Evolutionary conservation across 2,888 invertebrate genomes (phyloP).

Genomic region (Caenorhabditis virilis): DNA sequence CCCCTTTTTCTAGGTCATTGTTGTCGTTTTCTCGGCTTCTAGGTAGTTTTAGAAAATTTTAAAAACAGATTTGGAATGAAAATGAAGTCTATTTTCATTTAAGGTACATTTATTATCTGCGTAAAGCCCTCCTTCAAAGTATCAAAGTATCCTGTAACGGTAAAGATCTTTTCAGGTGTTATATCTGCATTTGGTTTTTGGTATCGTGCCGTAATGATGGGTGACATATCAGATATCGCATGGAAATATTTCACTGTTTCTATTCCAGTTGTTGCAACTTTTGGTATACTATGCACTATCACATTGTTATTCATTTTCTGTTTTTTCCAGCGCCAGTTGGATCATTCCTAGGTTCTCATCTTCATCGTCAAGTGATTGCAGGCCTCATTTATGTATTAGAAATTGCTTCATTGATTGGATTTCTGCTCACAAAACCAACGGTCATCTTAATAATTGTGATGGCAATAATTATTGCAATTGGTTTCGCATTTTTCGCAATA

Average conservation of each 20-base stretch:
- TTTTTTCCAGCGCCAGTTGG: slow-evolving; percentile 15
- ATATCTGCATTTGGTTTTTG: slow-evolving; percentile 55
- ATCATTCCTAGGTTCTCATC: slow-evolving; percentile 22
- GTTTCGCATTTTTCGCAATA: slow-evolving; percentile 16
- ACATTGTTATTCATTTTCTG: no score
- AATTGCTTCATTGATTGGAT: slow-evolving; percentile 49
- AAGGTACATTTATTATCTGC: no score
- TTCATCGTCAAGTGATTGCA: slow-evolving; percentile 51
- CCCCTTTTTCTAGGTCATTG: no score
- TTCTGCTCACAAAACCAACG: slow-evolving; percentile 55
- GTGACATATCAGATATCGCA: slow-evolving; percentile 36
- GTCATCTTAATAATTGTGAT: slow-evolving; percentile 9
- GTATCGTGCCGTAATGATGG: slow-evolving; percentile 55
- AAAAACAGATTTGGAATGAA: no score
- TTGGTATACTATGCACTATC: no score
- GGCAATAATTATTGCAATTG: slow-evolving; percentile 12
- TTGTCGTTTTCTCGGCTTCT: no score
- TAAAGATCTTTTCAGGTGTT: slow-evolving; percentile 32
- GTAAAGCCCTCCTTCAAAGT: no score
- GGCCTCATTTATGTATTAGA: slow-evolving; percentile 56
- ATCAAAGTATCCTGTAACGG: neutral
- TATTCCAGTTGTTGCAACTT: slow-evolving; percentile 21
- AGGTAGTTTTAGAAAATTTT: no score
- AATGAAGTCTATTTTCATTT: no score
- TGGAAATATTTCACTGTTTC: slow-evolving; percentile 44